phyloP scores from a whole-genome alignment of 1,140 invertebrate species.

The Drosophila persimilis region DNA sequence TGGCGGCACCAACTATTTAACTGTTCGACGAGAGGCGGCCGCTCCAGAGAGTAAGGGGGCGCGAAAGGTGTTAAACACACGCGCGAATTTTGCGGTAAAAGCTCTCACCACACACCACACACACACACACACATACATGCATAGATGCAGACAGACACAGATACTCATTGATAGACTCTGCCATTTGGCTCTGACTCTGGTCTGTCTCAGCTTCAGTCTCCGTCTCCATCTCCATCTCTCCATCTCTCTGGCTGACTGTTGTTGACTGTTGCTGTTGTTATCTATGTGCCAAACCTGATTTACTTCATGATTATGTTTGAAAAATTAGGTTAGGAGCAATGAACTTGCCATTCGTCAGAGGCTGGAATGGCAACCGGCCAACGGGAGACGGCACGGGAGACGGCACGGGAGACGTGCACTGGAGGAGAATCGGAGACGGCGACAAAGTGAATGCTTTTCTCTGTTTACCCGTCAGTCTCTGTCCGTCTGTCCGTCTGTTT shows the following conservation, averaged over 20 bases:
- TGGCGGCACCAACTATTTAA: conserved; percentile 29
- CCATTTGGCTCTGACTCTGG: conserved; percentile 47
- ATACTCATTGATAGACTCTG: conserved; percentile 53
- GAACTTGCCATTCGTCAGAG: conserved; percentile 77
- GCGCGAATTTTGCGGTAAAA: conserved; percentile 78
- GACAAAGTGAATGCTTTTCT: conserved; percentile 76
- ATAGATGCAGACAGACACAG: conserved; percentile 21
- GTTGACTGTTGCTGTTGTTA: conserved; percentile 62
- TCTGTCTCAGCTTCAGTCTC: conserved; percentile 42
- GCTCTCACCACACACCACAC: conserved; percentile 59
- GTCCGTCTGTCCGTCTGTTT: conserved; percentile 54
- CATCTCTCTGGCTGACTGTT: conserved; percentile 6
- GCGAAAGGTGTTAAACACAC: conserved; percentile 74
- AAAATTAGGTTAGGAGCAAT: conserved; percentile 83
- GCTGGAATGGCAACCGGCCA: conserved; percentile 41
- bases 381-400: conserved; percentile 38
- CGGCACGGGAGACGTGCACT: conserved; percentile 17
- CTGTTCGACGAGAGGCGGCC: conserved; percentile 20
- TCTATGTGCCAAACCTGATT: conserved; percentile 82
- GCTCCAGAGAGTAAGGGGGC: conserved; percentile 41
- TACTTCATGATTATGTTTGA: conserved; percentile 82
- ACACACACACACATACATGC: conserved; percentile 9
- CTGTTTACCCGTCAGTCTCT: conserved; percentile 41
- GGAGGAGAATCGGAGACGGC: conserved; percentile 20
- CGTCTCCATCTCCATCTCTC: conserved; percentile 15